A percentile compares a stretch with the other conserved stretches of the same genome.
Evolutionary conservation across 1,140 invertebrate species (phyloP).

Genomic region (Achatina immaculata): DNA sequence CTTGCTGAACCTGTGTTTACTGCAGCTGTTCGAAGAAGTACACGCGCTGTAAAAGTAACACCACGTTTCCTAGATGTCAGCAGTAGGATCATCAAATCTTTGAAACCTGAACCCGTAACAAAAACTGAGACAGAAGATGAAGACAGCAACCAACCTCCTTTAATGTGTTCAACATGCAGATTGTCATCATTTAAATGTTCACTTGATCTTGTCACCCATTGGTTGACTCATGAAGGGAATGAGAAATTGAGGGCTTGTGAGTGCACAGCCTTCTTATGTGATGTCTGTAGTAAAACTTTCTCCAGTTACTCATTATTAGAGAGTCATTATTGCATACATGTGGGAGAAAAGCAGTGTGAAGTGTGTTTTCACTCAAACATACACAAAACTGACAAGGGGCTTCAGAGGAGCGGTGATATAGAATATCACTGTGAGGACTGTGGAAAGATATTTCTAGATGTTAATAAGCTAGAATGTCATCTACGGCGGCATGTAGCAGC

Average conservation of each 20-base stretch:
- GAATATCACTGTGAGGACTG: neutral
- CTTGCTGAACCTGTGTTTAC: neutral
- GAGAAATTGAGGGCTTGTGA: neutral
- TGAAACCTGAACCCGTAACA: neutral
- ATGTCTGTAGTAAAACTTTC: conserved; percentile 14
- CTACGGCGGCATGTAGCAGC: neutral
- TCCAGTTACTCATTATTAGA: neutral
- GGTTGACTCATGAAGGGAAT: conserved; percentile 13
- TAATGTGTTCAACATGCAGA: conserved; percentile 25
- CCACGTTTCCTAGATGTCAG: conserved; percentile 7
- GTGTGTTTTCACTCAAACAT: neutral
- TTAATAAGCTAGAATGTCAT: neutral
- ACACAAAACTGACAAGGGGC: neutral
- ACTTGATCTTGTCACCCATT: conserved; percentile 17
- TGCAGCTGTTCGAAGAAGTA: conserved; percentile 2
- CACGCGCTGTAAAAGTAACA: conserved; percentile 17
- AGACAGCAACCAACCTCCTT: neutral
- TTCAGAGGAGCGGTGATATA: neutral
- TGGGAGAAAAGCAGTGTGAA: conserved; percentile 2
- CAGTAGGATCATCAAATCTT: conserved; percentile 4
- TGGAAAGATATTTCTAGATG: neutral
- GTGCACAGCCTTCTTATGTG: conserved; percentile 15
- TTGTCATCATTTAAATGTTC: neutral
- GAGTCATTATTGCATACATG: neutral
- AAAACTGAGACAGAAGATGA: conserved; percentile 6